These are phyloP conservation scores for Drosophila kanekoi DNA, from an alignment of 2,888 invertebrate genomes.

Conservation along the genomic window DNA sequence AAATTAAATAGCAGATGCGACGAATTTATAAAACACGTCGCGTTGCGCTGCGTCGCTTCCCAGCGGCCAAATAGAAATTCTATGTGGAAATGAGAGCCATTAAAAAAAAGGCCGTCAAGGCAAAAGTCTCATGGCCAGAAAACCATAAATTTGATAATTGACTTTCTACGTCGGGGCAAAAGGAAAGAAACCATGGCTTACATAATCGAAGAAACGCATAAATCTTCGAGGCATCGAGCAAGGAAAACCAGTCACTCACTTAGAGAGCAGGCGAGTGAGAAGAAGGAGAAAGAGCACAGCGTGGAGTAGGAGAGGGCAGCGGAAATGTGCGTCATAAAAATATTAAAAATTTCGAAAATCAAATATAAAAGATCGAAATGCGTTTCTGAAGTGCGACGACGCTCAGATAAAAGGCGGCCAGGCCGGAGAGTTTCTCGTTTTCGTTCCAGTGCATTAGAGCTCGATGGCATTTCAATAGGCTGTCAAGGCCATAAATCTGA, in stretches of 20 bases:
- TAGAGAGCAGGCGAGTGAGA: conserved; percentile 20
- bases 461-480: conserved; percentile 64
- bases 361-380: conserved; percentile 50
- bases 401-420: conserved; percentile 43
- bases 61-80: conserved; percentile 16
- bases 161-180: conserved; percentile 59
- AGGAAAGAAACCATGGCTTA: conserved; percentile 65
- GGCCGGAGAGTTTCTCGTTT: conserved; percentile 19
- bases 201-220: conserved; percentile 78
- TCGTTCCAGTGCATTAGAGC: conserved; percentile 73
- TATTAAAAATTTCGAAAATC: conserved; percentile 64
- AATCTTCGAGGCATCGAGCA: conserved; percentile 56
- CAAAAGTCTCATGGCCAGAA: conserved; percentile 56
- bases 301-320: conserved; percentile 34
- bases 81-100: conserved; percentile 57
- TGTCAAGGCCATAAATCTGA: conserved; percentile 74
- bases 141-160: conserved; percentile 82
- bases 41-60: background rate
- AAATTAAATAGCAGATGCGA: conserved; percentile 71
- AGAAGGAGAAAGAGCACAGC: too few species aligned
- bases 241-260: conserved; percentile 64
- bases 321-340: conserved; percentile 81
- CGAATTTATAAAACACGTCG: conserved; percentile 26
- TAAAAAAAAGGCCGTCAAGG: conserved; percentile 50
- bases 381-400: conserved; percentile 37